Evolutionary conservation across 2,797 vertebrate species (phyloP).

Genomic region (Sus cebifrons): DNA sequence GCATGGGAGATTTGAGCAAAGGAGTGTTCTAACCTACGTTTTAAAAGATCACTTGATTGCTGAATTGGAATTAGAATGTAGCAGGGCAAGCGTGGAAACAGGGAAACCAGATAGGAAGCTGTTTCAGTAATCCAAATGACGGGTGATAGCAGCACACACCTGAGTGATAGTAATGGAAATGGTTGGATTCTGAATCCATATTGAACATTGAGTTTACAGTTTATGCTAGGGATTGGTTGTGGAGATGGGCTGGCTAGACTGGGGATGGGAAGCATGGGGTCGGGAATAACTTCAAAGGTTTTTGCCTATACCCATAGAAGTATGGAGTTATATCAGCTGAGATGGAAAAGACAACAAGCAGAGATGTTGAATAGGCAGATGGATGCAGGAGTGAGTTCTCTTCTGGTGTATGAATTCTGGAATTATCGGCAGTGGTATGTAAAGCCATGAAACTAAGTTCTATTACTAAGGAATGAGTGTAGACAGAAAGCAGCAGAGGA

Average conservation of each 20-base stretch:
- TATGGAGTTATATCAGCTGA: background rate
- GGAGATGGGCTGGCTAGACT: background rate
- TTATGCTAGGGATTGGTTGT: background rate
- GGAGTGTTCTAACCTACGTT: background rate
- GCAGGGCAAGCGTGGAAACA: background rate
- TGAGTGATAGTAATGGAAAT: background rate
- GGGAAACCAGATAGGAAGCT: background rate
- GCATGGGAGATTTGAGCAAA: background rate
- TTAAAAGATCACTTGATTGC: background rate
- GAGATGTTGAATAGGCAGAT: background rate
- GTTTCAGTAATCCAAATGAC: background rate
- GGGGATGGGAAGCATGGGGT: too few relatives aligned
- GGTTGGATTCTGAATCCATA: background rate
- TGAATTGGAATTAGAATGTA: background rate
- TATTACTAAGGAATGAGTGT: background rate
- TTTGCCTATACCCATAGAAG: background rate
- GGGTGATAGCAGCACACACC: background rate
- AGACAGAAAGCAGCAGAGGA: background rate
- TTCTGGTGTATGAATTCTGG: background rate
- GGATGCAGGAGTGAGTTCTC: background rate
- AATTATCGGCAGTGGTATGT: background rate
- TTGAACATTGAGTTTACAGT: background rate
- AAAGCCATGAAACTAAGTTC: background rate
- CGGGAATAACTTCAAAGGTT: background rate
- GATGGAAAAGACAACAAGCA: background rate